Evolutionary conservation across 2,888 invertebrate species (phyloP).

Genomic region (Andrena camellia): DNA sequence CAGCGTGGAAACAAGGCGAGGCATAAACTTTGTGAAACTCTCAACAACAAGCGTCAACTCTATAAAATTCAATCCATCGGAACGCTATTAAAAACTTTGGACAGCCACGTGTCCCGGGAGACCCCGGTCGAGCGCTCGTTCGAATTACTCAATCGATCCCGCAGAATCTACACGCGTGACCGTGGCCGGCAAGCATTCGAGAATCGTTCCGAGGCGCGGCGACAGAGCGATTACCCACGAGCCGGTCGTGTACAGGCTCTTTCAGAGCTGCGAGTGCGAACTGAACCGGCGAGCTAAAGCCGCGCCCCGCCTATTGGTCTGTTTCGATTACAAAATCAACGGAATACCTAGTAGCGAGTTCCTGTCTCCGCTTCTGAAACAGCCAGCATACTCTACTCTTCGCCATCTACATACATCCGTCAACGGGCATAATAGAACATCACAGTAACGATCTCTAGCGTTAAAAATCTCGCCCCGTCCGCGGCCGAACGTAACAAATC

Average conservation of each 20-base stretch:
- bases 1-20: conserved; percentile 21
- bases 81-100: conserved; percentile 32
- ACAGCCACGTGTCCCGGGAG: not conserved
- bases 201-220: not conserved
- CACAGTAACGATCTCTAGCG: conserved; percentile 39
- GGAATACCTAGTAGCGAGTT: not conserved
- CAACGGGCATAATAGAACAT: conserved; percentile 36
- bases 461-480: conserved; percentile 6
- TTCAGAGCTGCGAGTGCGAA: not conserved
- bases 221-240: not conserved
- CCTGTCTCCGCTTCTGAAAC: not conserved
- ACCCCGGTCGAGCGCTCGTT: conserved; percentile 10
- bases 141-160: conserved; percentile 3
- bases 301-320: too few species aligned
- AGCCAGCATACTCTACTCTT: not conserved
- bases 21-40: conserved; percentile 47
- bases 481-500: conserved; percentile 21
- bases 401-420: conserved; percentile 32
- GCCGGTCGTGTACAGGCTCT: not conserved
- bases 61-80: conserved; percentile 31
- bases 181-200: not conserved
- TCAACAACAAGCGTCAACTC: conserved; percentile 38
- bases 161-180: not conserved
- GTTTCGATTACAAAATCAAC: too few species aligned
- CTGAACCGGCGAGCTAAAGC: too few species aligned